Conservation (phyloP, 2,797 vertebrate genomes). For the Catostomus latipinnis region DNA sequence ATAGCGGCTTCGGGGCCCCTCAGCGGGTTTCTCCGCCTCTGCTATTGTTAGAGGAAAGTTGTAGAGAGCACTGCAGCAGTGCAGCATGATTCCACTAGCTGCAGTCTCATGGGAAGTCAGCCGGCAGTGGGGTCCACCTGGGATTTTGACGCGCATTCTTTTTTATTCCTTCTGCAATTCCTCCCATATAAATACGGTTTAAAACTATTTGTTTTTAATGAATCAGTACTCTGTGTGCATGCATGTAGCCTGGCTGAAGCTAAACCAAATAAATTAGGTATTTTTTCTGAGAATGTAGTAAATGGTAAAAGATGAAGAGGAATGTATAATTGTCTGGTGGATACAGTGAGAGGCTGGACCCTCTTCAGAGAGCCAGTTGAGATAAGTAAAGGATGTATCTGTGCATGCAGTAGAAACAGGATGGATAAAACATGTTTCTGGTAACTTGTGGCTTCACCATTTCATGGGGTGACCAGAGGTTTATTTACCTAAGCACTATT, state of each 20-base stretch:
- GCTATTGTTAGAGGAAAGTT: constrained; percentile 56
- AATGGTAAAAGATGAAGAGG: background rate
- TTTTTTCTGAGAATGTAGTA: background rate
- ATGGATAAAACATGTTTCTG: background rate
- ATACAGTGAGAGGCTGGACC: background rate
- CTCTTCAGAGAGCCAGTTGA: background rate
- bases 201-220: constrained; percentile 43
- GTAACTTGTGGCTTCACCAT: too few relatives aligned
- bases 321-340: background rate
- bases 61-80: constrained; percentile 33
- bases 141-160: background rate
- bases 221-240: constrained; percentile 1
- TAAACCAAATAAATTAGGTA: background rate
- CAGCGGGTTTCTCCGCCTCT: constrained; percentile 22
- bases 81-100: constrained; percentile 38
- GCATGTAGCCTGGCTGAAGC: background rate
- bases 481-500: too few relatives aligned
- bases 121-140: constrained; percentile 1
- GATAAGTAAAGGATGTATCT: background rate
- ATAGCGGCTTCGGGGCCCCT: constrained; percentile 28
- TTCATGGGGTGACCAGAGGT: too few relatives aligned
- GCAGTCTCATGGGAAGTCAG: constrained; percentile 38
- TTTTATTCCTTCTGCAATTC: background rate
- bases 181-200: constrained; percentile 5
- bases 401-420: background rate